Percentiles rank a stretch among this genome's conserved stretches.
Conservation (phyloP, 1,140 invertebrate species). For the Drosophila bipectinata region DNA sequence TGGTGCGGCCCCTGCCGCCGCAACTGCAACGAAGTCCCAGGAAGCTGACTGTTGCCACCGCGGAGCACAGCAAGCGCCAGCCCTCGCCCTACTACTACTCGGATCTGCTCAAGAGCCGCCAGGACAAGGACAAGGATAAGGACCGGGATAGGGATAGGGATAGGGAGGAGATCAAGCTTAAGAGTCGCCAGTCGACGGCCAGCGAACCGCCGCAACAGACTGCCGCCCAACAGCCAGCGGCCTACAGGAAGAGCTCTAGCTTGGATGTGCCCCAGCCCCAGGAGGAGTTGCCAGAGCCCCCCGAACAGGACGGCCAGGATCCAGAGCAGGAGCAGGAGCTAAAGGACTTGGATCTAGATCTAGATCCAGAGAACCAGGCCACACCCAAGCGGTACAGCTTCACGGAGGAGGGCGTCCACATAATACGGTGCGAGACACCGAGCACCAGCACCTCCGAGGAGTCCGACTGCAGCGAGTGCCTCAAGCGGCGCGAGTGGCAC, state of each 20-base stretch:
- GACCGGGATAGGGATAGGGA: constrained; percentile 38
- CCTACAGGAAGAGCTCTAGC: constrained; percentile 87
- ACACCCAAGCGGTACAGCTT: constrained; percentile 87
- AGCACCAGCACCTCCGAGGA: constrained; percentile 83
- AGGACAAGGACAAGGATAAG: constrained; percentile 34
- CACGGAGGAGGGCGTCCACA: constrained; percentile 87
- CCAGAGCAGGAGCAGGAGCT: background rate
- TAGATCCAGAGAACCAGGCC: constrained; percentile 64
- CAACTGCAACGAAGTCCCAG: constrained; percentile 79
- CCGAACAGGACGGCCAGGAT: constrained; percentile 15
- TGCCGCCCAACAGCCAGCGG: constrained; percentile 13
- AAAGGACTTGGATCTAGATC: constrained; percentile 16
- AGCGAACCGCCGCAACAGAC: constrained; percentile 78
- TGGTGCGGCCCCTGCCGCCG: constrained; percentile 76
- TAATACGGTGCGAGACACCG: constrained; percentile 81
- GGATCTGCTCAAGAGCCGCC: constrained; percentile 87
- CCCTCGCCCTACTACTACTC: constrained; percentile 92
- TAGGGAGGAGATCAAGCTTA: constrained; percentile 68
- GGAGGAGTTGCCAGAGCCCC: constrained; percentile 52
- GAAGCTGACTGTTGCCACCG: constrained; percentile 59
- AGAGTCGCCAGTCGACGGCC: constrained; percentile 75
- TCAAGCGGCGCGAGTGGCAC: constrained; percentile 83
- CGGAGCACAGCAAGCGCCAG: constrained; percentile 86
- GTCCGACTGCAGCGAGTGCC: constrained; percentile 82
- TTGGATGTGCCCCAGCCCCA: constrained; percentile 87